Conservation (phyloP, 2,113 vertebrate genomes). For the Leuciscus idus region DNA sequence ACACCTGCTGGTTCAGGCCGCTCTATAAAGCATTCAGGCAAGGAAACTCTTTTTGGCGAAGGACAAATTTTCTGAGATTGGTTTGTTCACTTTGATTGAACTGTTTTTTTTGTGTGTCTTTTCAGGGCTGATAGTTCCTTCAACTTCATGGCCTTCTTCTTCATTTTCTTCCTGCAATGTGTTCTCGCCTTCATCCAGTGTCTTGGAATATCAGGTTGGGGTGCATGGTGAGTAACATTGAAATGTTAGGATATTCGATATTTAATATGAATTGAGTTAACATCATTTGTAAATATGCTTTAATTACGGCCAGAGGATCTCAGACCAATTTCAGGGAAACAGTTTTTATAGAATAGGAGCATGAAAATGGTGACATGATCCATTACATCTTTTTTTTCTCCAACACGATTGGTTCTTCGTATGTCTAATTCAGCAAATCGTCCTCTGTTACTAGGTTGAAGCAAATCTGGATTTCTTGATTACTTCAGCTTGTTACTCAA, state of each 20-base stretch:
- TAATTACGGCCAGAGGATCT: too few relatives aligned
- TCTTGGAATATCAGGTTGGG: constrained; percentile 86
- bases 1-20: constrained; percentile 92
- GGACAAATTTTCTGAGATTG: neutral
- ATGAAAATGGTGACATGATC: too few relatives aligned
- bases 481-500: too few relatives aligned
- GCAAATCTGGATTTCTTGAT: too few relatives aligned
- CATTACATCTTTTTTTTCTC: too few relatives aligned
- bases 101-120: neutral
- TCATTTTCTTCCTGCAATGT: constrained; percentile 90
- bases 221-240: constrained; percentile 83
- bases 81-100: neutral
- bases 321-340: too few relatives aligned
- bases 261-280: too few relatives aligned
- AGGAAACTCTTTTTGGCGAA: constrained; percentile 44
- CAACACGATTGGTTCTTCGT: too few relatives aligned
- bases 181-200: constrained; percentile 84
- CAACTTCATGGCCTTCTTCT: constrained; percentile 98
- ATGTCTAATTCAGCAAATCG: too few relatives aligned
- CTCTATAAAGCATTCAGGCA: constrained; percentile 95
- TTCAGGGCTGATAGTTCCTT: constrained; percentile 93
- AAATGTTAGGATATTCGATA: neutral
- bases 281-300: too few relatives aligned
- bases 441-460: too few relatives aligned
- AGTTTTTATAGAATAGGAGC: too few relatives aligned